Conservation (phyloP, 2,888 invertebrate genomes). For the Lithophane ornitopus region DNA sequence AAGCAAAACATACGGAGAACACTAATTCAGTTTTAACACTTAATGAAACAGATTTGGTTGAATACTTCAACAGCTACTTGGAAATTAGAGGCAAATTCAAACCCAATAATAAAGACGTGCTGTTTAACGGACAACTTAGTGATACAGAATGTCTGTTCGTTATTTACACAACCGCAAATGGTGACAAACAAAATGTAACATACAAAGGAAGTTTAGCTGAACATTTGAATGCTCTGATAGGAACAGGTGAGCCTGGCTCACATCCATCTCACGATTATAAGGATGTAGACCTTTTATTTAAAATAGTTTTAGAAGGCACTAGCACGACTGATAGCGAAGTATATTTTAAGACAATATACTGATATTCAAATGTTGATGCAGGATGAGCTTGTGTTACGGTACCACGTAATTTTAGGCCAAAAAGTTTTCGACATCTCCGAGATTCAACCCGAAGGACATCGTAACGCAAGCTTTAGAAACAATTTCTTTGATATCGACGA, state of each 20-base stretch:
- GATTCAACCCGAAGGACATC: constrained; percentile 11
- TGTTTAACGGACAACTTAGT: constrained; percentile 24
- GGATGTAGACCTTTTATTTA: constrained; percentile 24
- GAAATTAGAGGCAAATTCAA: constrained; percentile 4
- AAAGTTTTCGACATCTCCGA: constrained; percentile 43
- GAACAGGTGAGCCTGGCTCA: constrained; percentile 42
- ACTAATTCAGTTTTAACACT: constrained; percentile 3
- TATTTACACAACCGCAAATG: constrained; percentile 53
- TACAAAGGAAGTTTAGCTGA: neutral
- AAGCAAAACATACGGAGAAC: constrained; percentile 25
- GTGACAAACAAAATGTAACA: constrained; percentile 8
- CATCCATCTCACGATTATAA: neutral
- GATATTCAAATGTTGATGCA: constrained; percentile 30
- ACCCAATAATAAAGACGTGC: constrained; percentile 9
- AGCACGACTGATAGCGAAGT: constrained; percentile 30
- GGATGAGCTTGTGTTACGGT: constrained; percentile 29
- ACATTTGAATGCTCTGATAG: constrained; percentile 20
- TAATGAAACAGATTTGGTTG: neutral
- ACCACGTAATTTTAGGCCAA: constrained; percentile 32
- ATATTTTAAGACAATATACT: constrained; percentile 4
- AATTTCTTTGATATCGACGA: constrained; percentile 19
- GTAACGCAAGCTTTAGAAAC: constrained; percentile 23
- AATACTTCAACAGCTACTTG: constrained; percentile 2
- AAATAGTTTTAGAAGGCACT: constrained; percentile 22
- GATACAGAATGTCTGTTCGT: constrained; percentile 45